These are phyloP conservation scores for Prolemur simus DNA, from an alignment of 2,113 vertebrate species.

Conservation along the genomic window DNA sequence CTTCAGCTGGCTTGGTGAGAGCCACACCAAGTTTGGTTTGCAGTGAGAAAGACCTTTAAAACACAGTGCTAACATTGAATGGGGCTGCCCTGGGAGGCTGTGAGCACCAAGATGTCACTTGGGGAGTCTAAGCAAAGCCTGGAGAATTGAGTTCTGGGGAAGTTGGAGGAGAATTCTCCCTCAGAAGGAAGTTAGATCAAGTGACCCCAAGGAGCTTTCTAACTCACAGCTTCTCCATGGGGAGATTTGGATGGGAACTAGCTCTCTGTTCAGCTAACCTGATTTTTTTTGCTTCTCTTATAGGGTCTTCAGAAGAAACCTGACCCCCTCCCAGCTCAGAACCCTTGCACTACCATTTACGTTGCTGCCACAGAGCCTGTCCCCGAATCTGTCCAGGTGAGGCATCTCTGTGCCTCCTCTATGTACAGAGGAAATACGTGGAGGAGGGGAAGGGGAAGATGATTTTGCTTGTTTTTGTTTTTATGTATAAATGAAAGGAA, in stretches of 20 bases:
- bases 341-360: conserved; percentile 71
- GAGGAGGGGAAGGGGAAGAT: too few species aligned
- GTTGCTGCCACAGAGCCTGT: conserved; percentile 64
- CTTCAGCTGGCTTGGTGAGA: not conserved
- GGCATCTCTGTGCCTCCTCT: not conserved
- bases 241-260: not conserved
- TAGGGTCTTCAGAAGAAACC: conserved; percentile 32
- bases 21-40: not conserved
- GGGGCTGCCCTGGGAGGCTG: not conserved
- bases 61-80: not conserved
- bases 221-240: not conserved
- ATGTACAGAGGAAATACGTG: not conserved
- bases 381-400: conserved; percentile 53
- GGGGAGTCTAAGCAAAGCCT: not conserved
- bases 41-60: not conserved
- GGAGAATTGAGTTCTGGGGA: not conserved
- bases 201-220: not conserved
- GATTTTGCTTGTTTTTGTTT: not conserved
- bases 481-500: not conserved
- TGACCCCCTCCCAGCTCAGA: not conserved
- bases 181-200: not conserved
- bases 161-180: not conserved
- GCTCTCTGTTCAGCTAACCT: not conserved
- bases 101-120: not conserved
- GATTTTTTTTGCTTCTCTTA: not conserved